Conservation (phyloP, 2,797 vertebrate species). For the Micrastur ruficollis region DNA sequence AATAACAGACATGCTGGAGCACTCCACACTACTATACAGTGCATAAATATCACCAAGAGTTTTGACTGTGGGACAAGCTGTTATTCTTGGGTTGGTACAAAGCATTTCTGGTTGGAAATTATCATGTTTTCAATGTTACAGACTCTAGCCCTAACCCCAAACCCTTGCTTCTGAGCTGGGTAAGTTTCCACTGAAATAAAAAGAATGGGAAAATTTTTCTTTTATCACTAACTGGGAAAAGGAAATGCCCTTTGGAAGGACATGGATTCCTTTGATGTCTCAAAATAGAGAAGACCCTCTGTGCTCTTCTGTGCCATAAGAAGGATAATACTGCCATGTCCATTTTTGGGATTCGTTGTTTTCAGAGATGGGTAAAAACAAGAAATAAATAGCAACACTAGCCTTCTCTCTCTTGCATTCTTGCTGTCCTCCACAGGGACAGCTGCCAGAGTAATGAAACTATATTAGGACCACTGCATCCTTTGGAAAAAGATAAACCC, state of each 20-base stretch:
- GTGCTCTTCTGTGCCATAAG: background rate
- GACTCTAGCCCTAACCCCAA: background rate
- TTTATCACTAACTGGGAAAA: background rate
- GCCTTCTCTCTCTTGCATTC: background rate
- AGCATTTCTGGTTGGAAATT: background rate
- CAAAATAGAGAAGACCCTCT: background rate
- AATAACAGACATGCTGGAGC: background rate
- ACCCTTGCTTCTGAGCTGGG: background rate
- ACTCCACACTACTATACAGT: background rate
- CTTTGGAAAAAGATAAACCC: background rate
- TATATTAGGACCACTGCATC: background rate
- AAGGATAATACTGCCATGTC: background rate
- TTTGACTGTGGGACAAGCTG: background rate
- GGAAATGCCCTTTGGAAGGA: background rate
- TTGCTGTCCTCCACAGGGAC: background rate
- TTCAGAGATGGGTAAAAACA: slow-evolving; percentile 1
- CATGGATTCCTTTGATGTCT: background rate
- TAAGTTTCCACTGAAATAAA: background rate
- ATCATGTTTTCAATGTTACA: background rate
- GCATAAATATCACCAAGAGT: background rate
- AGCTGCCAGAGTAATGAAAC: slow-evolving; percentile 12
- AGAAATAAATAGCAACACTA: slow-evolving; percentile 16
- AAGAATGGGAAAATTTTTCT: background rate
- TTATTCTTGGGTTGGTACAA: background rate
- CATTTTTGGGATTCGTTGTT: background rate